Conservation (phyloP, 2,113 vertebrate genomes). For the Tychaedon coryphoeus region DNA sequence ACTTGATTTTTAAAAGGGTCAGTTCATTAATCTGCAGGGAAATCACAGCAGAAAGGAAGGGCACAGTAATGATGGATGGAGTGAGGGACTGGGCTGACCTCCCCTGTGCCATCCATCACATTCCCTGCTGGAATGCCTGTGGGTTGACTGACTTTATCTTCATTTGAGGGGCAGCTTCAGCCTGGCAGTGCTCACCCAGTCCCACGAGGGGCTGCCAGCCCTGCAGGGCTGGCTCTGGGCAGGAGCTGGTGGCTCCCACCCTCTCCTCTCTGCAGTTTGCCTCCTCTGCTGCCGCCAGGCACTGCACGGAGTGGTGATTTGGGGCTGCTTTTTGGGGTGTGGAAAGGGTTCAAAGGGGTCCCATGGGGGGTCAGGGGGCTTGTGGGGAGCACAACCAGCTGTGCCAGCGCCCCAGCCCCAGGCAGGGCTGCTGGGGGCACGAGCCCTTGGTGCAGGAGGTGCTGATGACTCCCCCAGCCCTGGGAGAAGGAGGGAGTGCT, state of each 20-base stretch:
- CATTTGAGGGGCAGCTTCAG: background rate
- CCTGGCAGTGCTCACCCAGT: rapidly evolving
- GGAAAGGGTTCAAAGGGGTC: background rate
- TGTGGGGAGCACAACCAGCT: background rate
- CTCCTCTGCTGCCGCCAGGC: background rate
- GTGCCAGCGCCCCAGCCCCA: background rate
- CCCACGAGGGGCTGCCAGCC: background rate
- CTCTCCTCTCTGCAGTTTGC: background rate
- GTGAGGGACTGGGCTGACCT: background rate
- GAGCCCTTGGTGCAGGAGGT: background rate
- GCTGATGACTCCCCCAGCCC: background rate
- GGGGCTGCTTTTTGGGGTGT: background rate
- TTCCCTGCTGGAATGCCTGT: background rate
- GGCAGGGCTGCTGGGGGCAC: background rate
- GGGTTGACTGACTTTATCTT: background rate
- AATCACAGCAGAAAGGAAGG: background rate
- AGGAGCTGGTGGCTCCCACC: background rate
- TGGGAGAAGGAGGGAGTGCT: conserved; percentile 6
- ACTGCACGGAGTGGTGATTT: rapidly evolving
- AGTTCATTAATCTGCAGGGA: background rate
- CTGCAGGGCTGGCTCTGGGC: background rate
- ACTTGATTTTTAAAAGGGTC: background rate
- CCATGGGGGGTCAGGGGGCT: background rate
- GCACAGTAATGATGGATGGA: background rate
- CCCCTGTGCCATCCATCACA: background rate